These are phyloP conservation scores for Frankliniella fusca DNA, from an alignment of 2,888 invertebrate species.

Conservation along the genomic window DNA sequence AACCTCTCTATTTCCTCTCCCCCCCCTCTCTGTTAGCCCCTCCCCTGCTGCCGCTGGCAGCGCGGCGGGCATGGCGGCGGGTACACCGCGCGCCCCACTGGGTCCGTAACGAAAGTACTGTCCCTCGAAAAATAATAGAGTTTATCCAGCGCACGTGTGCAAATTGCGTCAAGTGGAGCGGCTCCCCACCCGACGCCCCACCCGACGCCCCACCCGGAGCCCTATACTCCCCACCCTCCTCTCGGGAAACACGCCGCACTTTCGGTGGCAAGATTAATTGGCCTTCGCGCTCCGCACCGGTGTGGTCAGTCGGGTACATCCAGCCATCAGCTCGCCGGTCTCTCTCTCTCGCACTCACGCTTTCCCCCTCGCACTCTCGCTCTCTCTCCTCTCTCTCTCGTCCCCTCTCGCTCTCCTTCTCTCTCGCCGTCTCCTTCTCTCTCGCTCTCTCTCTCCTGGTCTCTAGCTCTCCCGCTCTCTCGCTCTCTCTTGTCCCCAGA, in stretches of 20 bases:
- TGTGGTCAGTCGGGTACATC: neutral
- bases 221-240: too few relatives aligned
- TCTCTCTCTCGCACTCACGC: neutral
- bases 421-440: too few relatives aligned
- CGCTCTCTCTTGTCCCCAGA: too few relatives aligned
- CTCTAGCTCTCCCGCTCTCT: too few relatives aligned
- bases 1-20: too few relatives aligned
- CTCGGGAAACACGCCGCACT: neutral
- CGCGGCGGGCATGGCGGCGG: too few relatives aligned
- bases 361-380: neutral
- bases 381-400: neutral
- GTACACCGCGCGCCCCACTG: too few relatives aligned
- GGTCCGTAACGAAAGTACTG: too few relatives aligned
- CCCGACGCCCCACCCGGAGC: too few relatives aligned
- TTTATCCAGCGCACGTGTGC: neutral
- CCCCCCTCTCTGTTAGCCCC: too few relatives aligned
- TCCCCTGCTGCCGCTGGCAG: too few relatives aligned
- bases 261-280: neutral
- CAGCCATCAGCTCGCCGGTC: neutral
- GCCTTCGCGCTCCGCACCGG: neutral
- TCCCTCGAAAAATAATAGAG: neutral
- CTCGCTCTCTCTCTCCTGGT: too few relatives aligned
- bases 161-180: neutral
- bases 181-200: neutral
- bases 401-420: neutral